Base-by-base conservation (phyloP, 2,888 invertebrate species). In the Oxytorus armatus region DNA sequence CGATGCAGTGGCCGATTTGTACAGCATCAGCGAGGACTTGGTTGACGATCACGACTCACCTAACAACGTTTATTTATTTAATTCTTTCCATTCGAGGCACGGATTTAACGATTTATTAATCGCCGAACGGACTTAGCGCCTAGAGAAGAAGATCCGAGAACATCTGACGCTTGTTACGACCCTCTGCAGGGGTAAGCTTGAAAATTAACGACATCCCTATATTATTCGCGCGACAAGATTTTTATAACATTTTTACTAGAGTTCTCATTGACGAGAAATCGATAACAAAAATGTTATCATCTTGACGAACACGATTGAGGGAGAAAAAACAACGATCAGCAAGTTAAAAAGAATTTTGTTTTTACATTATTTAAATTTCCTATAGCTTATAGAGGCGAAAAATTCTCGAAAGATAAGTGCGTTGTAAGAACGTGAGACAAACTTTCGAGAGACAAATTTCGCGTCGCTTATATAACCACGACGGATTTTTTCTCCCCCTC, bases 1-100 rank as follows among this genome's bases (percentile, higher is more conserved):
- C 79, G 72, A 73, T 82, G 85, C 88, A 87, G 88, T 88, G 80
- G 61, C 47, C 75, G 69, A 82, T 80, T 78, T 36, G 73, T 74
- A 66, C 73, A 83, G 44, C 82, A 63, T 78, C 73, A 53, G 70
- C 68, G 33, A 49, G 55, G 65, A 80, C 36, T 59, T 36, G 70
- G 21, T 66, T 77, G 44, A 42, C 59, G 66, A 80, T 55, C 53
- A 25, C 23, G 66, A 7, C 16, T 8, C 51, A 78, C 63, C 39
- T 21, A 59, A 25, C 4, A 18, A 36, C 44, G 29, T 59, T 61
- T 49, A 21, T 68, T 66, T 29, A 3, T 25, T 53, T 25, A 0
- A 1, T 53, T 25, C n/a, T 14, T 14, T 10, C 21, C 11, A 23
- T 73, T 0, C 29, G 23, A 1, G 42, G 14, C 4, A 1, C 33